Base-by-base conservation (phyloP, 2,888 invertebrate species). In the Rotaria socialis region DNA sequence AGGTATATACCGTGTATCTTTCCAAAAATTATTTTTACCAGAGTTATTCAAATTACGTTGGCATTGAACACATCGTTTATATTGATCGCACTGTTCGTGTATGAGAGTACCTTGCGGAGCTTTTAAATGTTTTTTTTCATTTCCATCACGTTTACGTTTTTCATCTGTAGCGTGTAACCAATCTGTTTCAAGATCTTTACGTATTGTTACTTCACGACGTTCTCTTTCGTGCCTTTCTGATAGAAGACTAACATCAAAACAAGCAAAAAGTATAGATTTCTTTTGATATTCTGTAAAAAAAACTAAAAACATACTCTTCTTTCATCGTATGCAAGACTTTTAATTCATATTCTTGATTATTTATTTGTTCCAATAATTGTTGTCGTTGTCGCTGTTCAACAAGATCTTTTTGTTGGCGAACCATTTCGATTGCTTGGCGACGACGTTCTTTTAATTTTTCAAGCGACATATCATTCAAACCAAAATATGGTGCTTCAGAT, bases 51-150 rank as follows among this genome's bases (percentile, higher is more conserved):
- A 22, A 60, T 89, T 89, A 11, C 90, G 89, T 88, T 90, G 89
- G 89, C 91, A 91, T 88, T 91, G 91, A 27, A 87, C 87, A 88
- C 91, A 91, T 84, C 90, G 88, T 84, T 89, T 89, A 88, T 91
- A 91, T 87, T 89, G 89, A 88, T 91, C 91, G 87, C 91, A 91
- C 88, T 91, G 91, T 88, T 91, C 91, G 87, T 90, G 91, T 27
- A 91, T 88, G 11, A 91, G 89, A 4, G 89, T 87, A 10, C 90
- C 90, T 16, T 87, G 88, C 22, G 90, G 90, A 75, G 89, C 89
- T 85, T 89, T 87, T 7, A 89, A 88, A 50, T 89, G 88, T 43
- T 90, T 85, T 27, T 88, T 88, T 35, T 89, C 90, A 55, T 90
- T 89, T 43, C 89, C 86, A 47, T 90, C 89, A 11, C 89, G 87